Evolutionary conservation across 2,113 vertebrate species (phyloP).

Genomic region (Orcinus orca): DNA sequence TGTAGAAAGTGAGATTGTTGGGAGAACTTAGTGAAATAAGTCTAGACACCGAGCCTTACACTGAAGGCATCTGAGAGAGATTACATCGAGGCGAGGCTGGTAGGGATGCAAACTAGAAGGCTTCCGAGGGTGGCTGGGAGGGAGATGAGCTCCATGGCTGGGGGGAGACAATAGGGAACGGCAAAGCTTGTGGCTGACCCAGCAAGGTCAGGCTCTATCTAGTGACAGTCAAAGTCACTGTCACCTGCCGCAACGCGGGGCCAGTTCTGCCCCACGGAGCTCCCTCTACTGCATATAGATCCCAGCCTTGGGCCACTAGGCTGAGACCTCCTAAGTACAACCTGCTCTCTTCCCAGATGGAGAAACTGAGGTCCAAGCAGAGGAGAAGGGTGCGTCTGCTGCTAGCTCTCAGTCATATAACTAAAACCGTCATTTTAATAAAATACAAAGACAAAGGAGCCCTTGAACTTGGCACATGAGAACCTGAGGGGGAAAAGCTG

Average conservation of each 20-base stretch:
- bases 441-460: background rate
- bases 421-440: background rate
- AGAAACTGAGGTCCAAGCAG: background rate
- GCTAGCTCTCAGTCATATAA: background rate
- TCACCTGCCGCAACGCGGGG: background rate
- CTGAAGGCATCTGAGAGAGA: fast-evolving
- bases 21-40: background rate
- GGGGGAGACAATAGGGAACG: fast-evolving
- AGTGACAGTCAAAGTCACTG: fast-evolving
- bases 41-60: fast-evolving
- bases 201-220: background rate
- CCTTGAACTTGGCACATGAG: background rate
- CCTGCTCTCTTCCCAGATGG: background rate
- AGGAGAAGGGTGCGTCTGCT: fast-evolving
- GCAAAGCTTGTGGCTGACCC: background rate
- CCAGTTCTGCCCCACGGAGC: background rate
- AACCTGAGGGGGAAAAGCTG: background rate
- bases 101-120: background rate
- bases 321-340: fast-evolving
- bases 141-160: fast-evolving
- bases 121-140: background rate
- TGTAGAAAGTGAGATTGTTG: background rate
- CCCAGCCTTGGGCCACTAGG: fast-evolving
- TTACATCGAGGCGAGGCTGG: no score
- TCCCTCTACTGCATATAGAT: fast-evolving